These are phyloP conservation scores for Glandiceps talaboti DNA, from an alignment of 53 echinoderm and acorn worm species.

Conservation along the genomic window DNA sequence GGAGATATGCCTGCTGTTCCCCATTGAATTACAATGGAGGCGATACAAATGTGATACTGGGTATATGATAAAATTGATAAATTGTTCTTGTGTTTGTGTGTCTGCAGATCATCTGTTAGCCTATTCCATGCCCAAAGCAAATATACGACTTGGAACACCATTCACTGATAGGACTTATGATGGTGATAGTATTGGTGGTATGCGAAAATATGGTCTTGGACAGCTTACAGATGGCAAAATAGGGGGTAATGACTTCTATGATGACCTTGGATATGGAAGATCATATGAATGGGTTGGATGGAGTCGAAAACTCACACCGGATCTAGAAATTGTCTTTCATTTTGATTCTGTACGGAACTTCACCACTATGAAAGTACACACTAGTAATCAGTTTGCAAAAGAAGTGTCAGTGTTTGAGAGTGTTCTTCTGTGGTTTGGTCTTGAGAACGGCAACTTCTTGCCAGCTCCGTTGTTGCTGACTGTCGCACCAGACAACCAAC, in stretches of 20 bases:
- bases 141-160: slow-evolving; percentile 31
- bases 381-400: slow-evolving; percentile 73
- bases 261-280: slow-evolving; percentile 46
- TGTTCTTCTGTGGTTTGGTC: slow-evolving; percentile 52
- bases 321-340: slow-evolving; percentile 55
- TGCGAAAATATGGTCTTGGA: slow-evolving; percentile 56
- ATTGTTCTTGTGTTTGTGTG: too few species aligned
- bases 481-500: slow-evolving; percentile 38
- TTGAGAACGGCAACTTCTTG: slow-evolving; percentile 56
- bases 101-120: slow-evolving; percentile 64
- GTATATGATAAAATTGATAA: too few species aligned
- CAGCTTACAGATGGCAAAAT: slow-evolving; percentile 79
- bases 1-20: too few species aligned
- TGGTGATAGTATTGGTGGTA: slow-evolving; percentile 36
- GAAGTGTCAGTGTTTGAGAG: slow-evolving; percentile 62
- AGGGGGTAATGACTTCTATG: slow-evolving; percentile 65
- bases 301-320: slow-evolving; percentile 45
- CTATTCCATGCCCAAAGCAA: slow-evolving; percentile 64
- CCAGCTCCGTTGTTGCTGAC: slow-evolving; percentile 28
- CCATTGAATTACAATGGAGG: too few species aligned
- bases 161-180: slow-evolving; percentile 76
- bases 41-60: too few species aligned
- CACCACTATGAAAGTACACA: slow-evolving; percentile 50
- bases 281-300: slow-evolving; percentile 93
- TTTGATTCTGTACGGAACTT: slow-evolving; percentile 88